These are phyloP conservation scores for Clytia hemisphaerica DNA, from an alignment of 30 jellyfish, hydroid and myxozoan species.

Conservation along the genomic window DNA sequence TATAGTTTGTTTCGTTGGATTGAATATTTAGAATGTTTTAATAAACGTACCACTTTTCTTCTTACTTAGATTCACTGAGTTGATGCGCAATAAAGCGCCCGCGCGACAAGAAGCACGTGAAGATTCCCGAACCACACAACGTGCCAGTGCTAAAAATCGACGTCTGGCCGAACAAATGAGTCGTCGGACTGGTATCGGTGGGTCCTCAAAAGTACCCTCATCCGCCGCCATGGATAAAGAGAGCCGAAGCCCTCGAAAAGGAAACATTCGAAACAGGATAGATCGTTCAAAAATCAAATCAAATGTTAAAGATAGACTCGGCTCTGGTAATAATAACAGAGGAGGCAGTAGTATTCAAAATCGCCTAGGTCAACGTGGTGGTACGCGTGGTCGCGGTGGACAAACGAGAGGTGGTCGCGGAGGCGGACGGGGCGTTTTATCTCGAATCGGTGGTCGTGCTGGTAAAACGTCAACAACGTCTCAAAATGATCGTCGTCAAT, in stretches of 20 bases:
- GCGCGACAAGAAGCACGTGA: slow-evolving; percentile 20
- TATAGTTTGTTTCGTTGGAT: background rate
- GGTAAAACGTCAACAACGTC: too few relatives aligned
- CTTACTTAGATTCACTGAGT: slow-evolving; percentile 50
- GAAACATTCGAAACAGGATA: slow-evolving; percentile 14
- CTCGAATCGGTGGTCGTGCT: too few relatives aligned
- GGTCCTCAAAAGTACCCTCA: too few relatives aligned
- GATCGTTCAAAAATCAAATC: slow-evolving; percentile 19
- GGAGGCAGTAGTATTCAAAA: too few relatives aligned
- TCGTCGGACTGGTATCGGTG: slow-evolving; percentile 44
- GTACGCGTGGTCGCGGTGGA: too few relatives aligned
- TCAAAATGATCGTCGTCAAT: too few relatives aligned
- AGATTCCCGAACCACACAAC: slow-evolving; percentile 28
- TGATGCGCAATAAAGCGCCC: slow-evolving; percentile 54
- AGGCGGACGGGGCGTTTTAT: too few relatives aligned
- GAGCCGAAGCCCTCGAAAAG: background rate
- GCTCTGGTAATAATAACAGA: background rate
- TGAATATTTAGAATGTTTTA: background rate
- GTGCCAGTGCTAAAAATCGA: slow-evolving; percentile 78
- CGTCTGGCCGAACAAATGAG: slow-evolving; percentile 92
- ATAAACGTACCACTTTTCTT: too few relatives aligned
- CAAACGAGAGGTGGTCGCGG: too few relatives aligned
- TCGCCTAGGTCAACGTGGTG: too few relatives aligned
- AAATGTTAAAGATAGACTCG: slow-evolving; percentile 23
- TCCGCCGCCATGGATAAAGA: slow-evolving; percentile 26